phyloP scores from a whole-genome alignment of 2,888 invertebrate species.

The Oxycera nigricornis region DNA sequence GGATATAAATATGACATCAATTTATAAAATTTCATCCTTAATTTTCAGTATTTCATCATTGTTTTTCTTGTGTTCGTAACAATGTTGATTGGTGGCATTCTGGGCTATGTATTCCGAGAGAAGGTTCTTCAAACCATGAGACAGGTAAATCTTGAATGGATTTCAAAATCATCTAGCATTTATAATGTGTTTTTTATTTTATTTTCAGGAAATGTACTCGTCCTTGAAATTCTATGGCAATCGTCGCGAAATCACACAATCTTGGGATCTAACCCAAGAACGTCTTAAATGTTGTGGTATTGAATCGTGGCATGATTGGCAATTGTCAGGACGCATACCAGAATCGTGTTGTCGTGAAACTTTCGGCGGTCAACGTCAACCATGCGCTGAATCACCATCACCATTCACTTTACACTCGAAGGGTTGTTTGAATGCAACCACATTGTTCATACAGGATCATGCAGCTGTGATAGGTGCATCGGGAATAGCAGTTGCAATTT shows the following conservation, averaged over 20 bases:
- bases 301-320: slow-evolving; percentile 77
- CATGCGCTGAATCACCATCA: slow-evolving; percentile 58
- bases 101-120: slow-evolving; percentile 88
- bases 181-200: neutral
- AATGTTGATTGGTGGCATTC: slow-evolving; percentile 87
- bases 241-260: slow-evolving; percentile 73
- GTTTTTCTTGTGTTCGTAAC: slow-evolving; percentile 88
- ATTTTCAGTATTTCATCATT: slow-evolving; percentile 84
- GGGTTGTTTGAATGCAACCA: slow-evolving; percentile 79
- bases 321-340: slow-evolving; percentile 74
- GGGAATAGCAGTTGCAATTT: slow-evolving; percentile 81
- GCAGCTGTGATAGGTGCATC: slow-evolving; percentile 82
- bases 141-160: slow-evolving; percentile 58
- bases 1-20: neutral
- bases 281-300: slow-evolving; percentile 87
- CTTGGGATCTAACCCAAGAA: slow-evolving; percentile 90
- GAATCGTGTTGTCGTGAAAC: slow-evolving; percentile 78
- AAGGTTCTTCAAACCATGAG: slow-evolving; percentile 79
- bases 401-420: slow-evolving; percentile 66
- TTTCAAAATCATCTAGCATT: neutral
- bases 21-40: slow-evolving; percentile 40
- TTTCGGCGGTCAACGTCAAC: slow-evolving; percentile 62
- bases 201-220: slow-evolving; percentile 71
- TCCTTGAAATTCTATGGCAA: slow-evolving; percentile 77
- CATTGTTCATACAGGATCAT: slow-evolving; percentile 75